Conservation (phyloP, 2,888 invertebrate species). For the Hirtodrosophila histrioides region DNA sequence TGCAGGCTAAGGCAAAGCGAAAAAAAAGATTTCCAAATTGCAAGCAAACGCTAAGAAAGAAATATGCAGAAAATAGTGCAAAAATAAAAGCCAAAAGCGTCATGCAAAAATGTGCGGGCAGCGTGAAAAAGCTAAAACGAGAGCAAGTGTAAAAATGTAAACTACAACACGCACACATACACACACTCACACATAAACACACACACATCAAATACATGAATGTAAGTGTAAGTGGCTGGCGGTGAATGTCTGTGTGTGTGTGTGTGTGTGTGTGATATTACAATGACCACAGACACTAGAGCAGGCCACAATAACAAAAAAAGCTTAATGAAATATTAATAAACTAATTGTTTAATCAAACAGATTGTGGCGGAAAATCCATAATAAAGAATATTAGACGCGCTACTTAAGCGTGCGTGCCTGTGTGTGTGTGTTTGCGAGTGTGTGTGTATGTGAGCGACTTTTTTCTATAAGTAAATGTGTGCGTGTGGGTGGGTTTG, state of each 20-base stretch:
- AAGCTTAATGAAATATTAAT: slow-evolving; percentile 40
- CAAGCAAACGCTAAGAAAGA: slow-evolving; percentile 44
- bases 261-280: slow-evolving; percentile 47
- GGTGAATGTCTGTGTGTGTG: slow-evolving; percentile 33
- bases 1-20: slow-evolving; percentile 34
- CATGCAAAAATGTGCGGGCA: slow-evolving; percentile 45
- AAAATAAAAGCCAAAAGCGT: slow-evolving; percentile 60
- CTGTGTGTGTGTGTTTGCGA: slow-evolving; percentile 22
- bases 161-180: slow-evolving; percentile 38
- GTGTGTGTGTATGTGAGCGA: slow-evolving; percentile 8
- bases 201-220: slow-evolving; percentile 12
- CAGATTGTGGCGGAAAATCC: slow-evolving; percentile 65
- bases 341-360: slow-evolving; percentile 56
- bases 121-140: slow-evolving; percentile 51
- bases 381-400: slow-evolving; percentile 46
- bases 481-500: slow-evolving; percentile 32
- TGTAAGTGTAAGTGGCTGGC: slow-evolving; percentile 32
- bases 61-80: slow-evolving; percentile 52
- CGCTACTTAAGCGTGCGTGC: slow-evolving; percentile 26
- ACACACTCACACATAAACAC: slow-evolving; percentile 14
- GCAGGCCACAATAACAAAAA: slow-evolving; percentile 27
- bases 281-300: slow-evolving; percentile 61
- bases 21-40: slow-evolving; percentile 37
- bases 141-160: slow-evolving; percentile 57
- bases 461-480: slow-evolving; percentile 23